A percentile compares a stretch with the other conserved stretches of the same genome.
Evolutionary conservation across 2,113 vertebrate species (phyloP).

Genomic region (Callipepla californica): DNA sequence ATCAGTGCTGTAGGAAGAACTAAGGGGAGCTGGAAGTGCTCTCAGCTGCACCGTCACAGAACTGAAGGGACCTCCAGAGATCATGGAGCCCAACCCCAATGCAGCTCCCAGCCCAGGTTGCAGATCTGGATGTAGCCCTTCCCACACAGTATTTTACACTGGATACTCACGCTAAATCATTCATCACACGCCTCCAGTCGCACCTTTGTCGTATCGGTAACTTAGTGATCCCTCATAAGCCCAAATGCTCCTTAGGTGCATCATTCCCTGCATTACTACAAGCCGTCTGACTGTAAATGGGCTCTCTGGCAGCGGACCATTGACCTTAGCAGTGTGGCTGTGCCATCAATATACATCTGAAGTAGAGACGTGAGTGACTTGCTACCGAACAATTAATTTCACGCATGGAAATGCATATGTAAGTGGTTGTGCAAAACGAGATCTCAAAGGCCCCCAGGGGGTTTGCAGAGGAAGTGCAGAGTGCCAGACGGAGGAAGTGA

Average conservation of each 20-base stretch:
- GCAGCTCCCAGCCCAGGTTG: no score
- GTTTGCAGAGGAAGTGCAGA: neutral
- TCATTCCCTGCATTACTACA: slow-evolving; percentile 42
- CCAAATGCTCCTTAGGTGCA: neutral
- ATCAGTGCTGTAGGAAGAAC: neutral
- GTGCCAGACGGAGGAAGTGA: neutral
- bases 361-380: neutral
- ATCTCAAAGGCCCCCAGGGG: neutral
- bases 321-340: neutral
- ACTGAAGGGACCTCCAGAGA: no score
- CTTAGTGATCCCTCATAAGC: slow-evolving; percentile 25
- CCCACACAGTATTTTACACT: neutral
- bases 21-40: neutral
- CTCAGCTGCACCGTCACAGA: neutral
- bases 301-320: slow-evolving; percentile 31
- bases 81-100: no score
- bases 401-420: neutral
- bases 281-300: slow-evolving; percentile 61
- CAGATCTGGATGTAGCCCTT: neutral
- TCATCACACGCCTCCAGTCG: neutral
- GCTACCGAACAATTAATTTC: neutral
- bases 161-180: neutral
- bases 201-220: neutral
- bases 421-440: neutral
- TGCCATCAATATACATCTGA: neutral